Conservation (phyloP, 2,888 invertebrate species). For the Cephus rjabovi region DNA sequence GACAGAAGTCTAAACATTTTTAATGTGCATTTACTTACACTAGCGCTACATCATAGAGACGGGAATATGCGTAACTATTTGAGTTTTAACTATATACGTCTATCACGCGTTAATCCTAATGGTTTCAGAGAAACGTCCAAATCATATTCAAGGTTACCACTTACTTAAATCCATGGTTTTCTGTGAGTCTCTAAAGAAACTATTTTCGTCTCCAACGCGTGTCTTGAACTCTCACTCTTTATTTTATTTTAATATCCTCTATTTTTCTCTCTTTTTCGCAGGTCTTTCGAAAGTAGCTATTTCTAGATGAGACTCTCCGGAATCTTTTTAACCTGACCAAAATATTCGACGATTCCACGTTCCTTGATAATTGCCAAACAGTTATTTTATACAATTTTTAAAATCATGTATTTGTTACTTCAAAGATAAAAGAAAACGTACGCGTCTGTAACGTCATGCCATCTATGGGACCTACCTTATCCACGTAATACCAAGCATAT, state of each 20-base stretch:
- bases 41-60: neutral
- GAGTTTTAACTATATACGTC: neutral
- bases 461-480: neutral
- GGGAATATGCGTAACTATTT: neutral
- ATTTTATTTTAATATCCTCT: neutral
- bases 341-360: neutral
- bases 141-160: neutral
- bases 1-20: neutral
- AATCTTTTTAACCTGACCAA: neutral
- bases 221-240: neutral
- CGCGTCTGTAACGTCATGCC: neutral
- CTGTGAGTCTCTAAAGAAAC: neutral
- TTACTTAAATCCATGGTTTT: neutral
- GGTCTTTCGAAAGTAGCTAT: conserved; percentile 1
- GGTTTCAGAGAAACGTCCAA: neutral
- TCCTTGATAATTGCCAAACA: neutral
- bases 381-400: neutral
- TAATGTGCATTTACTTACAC: neutral
- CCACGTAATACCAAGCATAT: neutral
- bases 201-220: neutral
- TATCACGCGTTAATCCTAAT: neutral
- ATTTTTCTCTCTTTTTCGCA: neutral
- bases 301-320: neutral
- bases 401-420: neutral
- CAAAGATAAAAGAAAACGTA: neutral